Evolutionary conservation across 2,113 vertebrate species (phyloP), one percentile per base, ranked within the genome.

Genomic region (Holacanthus passer): DNA sequence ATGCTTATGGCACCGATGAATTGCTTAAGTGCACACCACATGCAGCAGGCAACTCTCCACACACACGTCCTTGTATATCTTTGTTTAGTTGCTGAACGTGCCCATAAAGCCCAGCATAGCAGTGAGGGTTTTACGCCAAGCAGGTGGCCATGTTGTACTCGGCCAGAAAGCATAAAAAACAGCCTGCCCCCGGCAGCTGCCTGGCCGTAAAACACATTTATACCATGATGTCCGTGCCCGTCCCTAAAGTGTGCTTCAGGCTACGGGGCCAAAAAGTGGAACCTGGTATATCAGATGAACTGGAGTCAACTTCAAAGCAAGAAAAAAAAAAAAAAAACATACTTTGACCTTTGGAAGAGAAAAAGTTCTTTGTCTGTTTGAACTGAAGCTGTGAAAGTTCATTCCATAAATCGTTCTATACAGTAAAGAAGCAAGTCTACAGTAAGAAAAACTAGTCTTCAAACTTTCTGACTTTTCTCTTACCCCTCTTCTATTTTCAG

Each of bases 171-270:
- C 89, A 92, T 89, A 93, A 88, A 92, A 91, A 91, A 80, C 93
- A 92, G 87, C 81, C 87, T 94, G 91, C 79, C 84, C 77, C 80
- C 81, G 71, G 92, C 94, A 96, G 94, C 94, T 95, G 95, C 91
- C 91, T 83, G 63, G 70, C 84, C 86, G 91, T 96, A 94, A 95
- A 95, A 94, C 88, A 93, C 93, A 94, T 94, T 94, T 94, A 94
- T 89, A 92, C 88, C 87, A 93, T 94, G 85, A 94, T 95, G 91
- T 92, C 90, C 85, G 8, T 58, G 89, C 80, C 81, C 53, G 67
- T 95, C 93, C 93, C 92, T 75, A 82, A 89, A 91, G 93, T 88
- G 66, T 79, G 87, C 90, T 92, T 88, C 78, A 86, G 87, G 73
- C 70, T 58, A 70, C 14, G 31, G 79, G 87, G 84, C 70, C 87